Base-by-base conservation (phyloP, 2,888 invertebrate species). In the Eupeodes latifasciatus region DNA sequence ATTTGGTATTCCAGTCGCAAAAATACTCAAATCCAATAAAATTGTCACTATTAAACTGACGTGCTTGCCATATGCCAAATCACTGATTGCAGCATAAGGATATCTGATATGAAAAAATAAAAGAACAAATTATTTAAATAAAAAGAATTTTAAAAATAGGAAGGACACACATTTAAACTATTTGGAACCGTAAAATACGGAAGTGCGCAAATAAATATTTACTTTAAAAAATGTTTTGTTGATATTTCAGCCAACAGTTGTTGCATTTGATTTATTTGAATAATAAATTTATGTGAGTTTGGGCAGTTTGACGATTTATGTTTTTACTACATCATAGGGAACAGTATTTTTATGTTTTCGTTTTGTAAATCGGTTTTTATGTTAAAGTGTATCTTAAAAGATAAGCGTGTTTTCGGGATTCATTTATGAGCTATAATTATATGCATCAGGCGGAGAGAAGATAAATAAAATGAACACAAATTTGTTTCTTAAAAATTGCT, bases 51-150 rank as follows among this genome's bases (percentile, higher is more conserved):
- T 91, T 47, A 94, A 94, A 59, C 96, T 94, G 19, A 95, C 94
- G 75, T 93, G 93, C 19, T 93, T 93, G 0, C 98, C 98, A 90
- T 96, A 96, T 0, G 97, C 96, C 62, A 97, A 93, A 91, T 97
- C 96, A 0, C 97, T 97, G 27, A 98, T 95, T 0, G 98, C 97
- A 0, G 97, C 96, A 91, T 98, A 97, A 0, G 98, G 98, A 92
- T 96, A 96, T 89, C 98, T 96, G 91, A 88, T 93, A 87, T 55
- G 4, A 36, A 49, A 66, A 14, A 27, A 27, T 14, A 47, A 66
- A 2, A 66, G 5, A 7, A 62, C 10, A 36, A 27, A 27, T 27
- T 12, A 0, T 62, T 16, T 19, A 55, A 40, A 9, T 19, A 55
- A 81, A 19, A 64, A 36, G 16, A n/a, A 49, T 51, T 4, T 19